A percentile compares a stretch with the other conserved stretches of the same genome.
Evolutionary conservation across 2,797 vertebrate species (phyloP).

Genomic region (Chelmon rostratus): DNA sequence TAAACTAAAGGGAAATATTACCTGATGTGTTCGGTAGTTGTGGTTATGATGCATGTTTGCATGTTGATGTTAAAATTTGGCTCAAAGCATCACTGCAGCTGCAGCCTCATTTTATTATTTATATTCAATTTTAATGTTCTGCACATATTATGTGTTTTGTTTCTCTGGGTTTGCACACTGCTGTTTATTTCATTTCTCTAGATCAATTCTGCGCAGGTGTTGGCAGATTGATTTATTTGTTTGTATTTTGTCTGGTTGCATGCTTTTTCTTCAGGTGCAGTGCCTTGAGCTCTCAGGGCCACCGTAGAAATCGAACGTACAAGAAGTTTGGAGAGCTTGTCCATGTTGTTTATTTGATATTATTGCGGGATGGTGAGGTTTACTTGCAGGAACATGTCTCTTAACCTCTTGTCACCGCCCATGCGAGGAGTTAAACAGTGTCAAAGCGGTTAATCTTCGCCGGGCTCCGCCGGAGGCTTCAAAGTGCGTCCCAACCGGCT

Average conservation of each 20-base stretch:
- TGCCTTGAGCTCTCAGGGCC: not conserved
- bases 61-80: no score
- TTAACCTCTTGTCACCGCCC: constrained; percentile 53
- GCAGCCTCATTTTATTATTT: no score
- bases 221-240: not conserved
- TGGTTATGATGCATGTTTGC: no score
- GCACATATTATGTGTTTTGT: no score
- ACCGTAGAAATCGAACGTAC: not conserved
- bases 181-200: no score
- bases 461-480: constrained; percentile 55
- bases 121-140: no score
- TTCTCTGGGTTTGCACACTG: not conserved
- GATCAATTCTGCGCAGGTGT: no score
- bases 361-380: constrained; percentile 13
- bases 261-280: no score
- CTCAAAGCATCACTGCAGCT: no score
- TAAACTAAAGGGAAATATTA: no score
- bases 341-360: not conserved
- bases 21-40: no score
- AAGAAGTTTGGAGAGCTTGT: not conserved
- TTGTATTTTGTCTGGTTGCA: no score
- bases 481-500: constrained; percentile 54
- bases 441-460: constrained; percentile 83
- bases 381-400: constrained; percentile 13
- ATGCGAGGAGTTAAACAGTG: constrained; percentile 82